Conservation (phyloP, 2,888 invertebrate species). For the Glaucopsyche alexis region DNA sequence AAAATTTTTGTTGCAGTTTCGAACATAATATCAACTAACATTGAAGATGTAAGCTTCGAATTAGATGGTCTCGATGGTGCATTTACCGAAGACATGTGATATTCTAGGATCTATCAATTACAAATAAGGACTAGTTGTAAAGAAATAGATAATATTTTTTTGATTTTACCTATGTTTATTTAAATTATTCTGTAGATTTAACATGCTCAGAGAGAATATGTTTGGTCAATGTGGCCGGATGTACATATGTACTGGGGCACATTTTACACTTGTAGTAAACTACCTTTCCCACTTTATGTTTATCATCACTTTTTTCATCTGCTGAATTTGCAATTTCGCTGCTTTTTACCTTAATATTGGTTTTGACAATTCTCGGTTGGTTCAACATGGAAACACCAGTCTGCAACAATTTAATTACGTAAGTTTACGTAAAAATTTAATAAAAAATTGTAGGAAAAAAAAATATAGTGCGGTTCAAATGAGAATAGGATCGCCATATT, state of each 20-base stretch:
- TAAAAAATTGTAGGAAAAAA: no score
- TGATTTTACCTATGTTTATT: constrained; percentile 33
- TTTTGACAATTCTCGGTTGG: not conserved
- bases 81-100: constrained; percentile 59
- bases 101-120: constrained; percentile 17
- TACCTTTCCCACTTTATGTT: not conserved
- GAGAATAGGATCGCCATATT: no score
- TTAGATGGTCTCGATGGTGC: constrained; percentile 63
- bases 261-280: constrained; percentile 57
- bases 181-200: constrained; percentile 39
- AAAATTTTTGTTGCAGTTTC: constrained; percentile 48
- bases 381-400: not conserved
- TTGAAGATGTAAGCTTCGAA: constrained; percentile 47
- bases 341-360: not conserved
- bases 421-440: no score
- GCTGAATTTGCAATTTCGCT: not conserved
- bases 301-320: not conserved
- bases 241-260: constrained; percentile 59
- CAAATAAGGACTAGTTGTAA: not conserved
- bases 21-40: constrained; percentile 40
- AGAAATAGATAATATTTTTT: constrained; percentile 25
- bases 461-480: no score
- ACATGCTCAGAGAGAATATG: constrained; percentile 67
- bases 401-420: not conserved
- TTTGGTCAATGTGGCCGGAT: constrained; percentile 61